Evolutionary conservation across 2,797 vertebrate genomes (phyloP).

Genomic region (Lacerta viridis): DNA sequence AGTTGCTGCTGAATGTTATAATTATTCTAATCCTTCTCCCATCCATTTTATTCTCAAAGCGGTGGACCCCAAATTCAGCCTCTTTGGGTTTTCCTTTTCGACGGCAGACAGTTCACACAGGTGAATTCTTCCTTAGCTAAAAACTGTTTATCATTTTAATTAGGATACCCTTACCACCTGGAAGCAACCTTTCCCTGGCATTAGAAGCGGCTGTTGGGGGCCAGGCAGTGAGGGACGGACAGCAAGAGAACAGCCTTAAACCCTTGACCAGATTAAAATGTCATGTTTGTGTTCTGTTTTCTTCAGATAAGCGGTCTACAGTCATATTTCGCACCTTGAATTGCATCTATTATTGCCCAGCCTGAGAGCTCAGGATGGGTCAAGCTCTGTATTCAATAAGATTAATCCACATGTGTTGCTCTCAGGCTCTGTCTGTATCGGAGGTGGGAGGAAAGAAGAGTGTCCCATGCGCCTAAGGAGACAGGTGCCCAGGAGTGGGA

Average conservation of each 20-base stretch:
- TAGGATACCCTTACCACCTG: slow-evolving; percentile 19
- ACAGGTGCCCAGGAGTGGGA: background rate
- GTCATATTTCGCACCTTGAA: background rate
- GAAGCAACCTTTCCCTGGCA: slow-evolving; percentile 31
- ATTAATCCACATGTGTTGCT: background rate
- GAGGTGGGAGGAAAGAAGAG: background rate
- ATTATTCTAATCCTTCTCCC: too few relatives aligned
- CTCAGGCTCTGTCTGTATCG: background rate
- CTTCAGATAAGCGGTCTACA: background rate
- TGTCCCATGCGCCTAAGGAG: background rate
- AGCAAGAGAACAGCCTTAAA: background rate
- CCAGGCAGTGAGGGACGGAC: slow-evolving; percentile 1
- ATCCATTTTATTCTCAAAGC: too few relatives aligned
- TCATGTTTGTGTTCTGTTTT: background rate
- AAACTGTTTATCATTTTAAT: background rate
- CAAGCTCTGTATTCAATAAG: background rate
- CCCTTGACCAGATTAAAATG: background rate
- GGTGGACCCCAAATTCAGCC: background rate
- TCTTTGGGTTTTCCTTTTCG: slow-evolving; percentile 34
- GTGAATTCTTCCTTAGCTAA: slow-evolving; percentile 35
- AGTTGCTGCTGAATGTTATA: too few relatives aligned
- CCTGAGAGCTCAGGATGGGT: background rate
- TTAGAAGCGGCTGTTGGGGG: background rate
- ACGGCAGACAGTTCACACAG: background rate
- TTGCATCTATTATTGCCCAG: background rate